These are phyloP conservation scores for Phalera bucephala DNA, from an alignment of 2,888 invertebrate genomes.

Conservation along the genomic window DNA sequence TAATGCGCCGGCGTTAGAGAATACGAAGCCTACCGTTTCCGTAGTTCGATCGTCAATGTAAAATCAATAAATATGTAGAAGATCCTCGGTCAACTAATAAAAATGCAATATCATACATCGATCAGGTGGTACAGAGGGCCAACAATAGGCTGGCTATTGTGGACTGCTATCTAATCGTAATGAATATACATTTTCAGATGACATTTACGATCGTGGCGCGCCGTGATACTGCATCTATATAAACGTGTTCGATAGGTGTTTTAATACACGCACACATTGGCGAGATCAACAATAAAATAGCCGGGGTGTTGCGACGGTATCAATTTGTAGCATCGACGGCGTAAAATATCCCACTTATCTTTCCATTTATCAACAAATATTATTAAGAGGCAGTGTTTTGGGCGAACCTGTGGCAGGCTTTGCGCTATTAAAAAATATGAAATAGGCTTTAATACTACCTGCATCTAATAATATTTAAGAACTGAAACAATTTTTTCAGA, in stretches of 20 bases:
- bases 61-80: conserved; percentile 45
- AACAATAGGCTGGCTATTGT: conserved; percentile 75
- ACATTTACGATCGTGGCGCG: conserved; percentile 79
- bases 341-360: conserved; percentile 59
- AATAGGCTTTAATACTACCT: too few relatives aligned
- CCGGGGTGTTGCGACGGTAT: conserved; percentile 48
- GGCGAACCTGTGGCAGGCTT: conserved; percentile 33
- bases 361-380: conserved; percentile 61
- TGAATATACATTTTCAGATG: conserved; percentile 83
- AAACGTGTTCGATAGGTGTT: conserved; percentile 66
- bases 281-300: conserved; percentile 52
- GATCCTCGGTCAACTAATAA: conserved; percentile 52
- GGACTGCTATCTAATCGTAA: conserved; percentile 79
- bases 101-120: conserved; percentile 76
- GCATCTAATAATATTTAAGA: too few relatives aligned
- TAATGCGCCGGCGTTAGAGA: conserved; percentile 53
- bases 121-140: conserved; percentile 66
- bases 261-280: conserved; percentile 64
- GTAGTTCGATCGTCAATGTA: conserved; percentile 42
- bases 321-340: conserved; percentile 63
- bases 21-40: conserved; percentile 59
- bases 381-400: conserved; percentile 35
- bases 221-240: conserved; percentile 74
- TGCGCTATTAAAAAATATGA: too few relatives aligned
- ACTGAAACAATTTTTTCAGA: too few relatives aligned